These are phyloP conservation scores for Platanista minor DNA, from an alignment of 2,113 vertebrate species.

Conservation along the genomic window DNA sequence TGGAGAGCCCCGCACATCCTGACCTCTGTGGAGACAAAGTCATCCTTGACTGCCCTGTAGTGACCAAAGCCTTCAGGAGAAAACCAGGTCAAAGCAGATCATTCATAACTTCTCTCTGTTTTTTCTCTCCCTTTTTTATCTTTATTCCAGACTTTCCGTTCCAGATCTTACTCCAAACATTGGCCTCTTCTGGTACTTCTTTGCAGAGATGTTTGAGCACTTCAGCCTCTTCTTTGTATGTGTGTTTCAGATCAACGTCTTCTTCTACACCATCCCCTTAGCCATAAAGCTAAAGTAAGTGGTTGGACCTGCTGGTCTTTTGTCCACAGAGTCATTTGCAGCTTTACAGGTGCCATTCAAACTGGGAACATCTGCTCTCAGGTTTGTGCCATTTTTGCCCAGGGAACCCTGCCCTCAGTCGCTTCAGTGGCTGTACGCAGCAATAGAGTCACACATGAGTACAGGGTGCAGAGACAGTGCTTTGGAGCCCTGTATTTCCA, in stretches of 20 bases:
- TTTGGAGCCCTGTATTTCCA: neutral
- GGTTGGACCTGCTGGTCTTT: neutral
- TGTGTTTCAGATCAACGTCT: conserved; percentile 98
- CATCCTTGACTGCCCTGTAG: neutral
- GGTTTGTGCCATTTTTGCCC: neutral
- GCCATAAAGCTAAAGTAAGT: conserved; percentile 97
- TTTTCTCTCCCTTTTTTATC: conserved; percentile 59
- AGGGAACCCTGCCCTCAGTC: neutral
- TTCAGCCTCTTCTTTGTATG: conserved; percentile 98
- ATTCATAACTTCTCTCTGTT: conserved; percentile 37
- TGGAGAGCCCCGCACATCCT: neutral
- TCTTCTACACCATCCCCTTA: conserved; percentile 97
- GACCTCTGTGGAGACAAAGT: neutral
- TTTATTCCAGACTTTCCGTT: conserved; percentile 91
- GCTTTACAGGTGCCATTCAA: neutral
- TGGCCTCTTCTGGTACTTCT: conserved; percentile 99
- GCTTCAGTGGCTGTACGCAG: neutral
- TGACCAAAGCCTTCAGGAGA: conserved; percentile 13
- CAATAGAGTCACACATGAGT: neutral
- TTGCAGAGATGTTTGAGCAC: conserved; percentile 99
- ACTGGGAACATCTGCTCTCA: neutral
- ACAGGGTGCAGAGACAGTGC: neutral
- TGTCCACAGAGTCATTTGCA: neutral
- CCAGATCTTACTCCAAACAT: conserved; percentile 98
- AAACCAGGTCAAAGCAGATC: neutral